phyloP scores from a whole-genome alignment of 2,113 vertebrate species.

The Corynorhinus townsendii region DNA sequence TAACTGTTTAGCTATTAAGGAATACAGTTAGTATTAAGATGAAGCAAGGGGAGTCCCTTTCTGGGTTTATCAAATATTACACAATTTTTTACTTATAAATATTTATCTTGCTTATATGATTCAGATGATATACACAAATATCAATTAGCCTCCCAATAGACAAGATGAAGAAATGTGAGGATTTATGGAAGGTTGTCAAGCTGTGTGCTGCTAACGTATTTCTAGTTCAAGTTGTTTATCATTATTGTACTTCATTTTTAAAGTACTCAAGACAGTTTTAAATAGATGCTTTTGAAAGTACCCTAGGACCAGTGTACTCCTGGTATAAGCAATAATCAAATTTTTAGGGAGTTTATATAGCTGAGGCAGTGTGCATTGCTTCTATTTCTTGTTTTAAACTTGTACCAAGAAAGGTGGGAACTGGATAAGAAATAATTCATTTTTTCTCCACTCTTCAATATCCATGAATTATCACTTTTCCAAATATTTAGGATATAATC shows the following conservation, averaged over 20 bases:
- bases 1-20: not conserved
- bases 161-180: not conserved
- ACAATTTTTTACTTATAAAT: slow-evolving; percentile 14
- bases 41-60: not conserved
- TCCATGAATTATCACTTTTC: not conserved
- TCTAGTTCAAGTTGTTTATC: slow-evolving; percentile 54
- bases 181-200: slow-evolving; percentile 30
- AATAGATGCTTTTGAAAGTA: slow-evolving; percentile 33
- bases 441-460: not conserved
- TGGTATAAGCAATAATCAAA: slow-evolving; percentile 25
- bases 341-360: not conserved
- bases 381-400: slow-evolving; percentile 28
- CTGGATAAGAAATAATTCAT: slow-evolving; percentile 4
- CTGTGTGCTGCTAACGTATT: slow-evolving; percentile 7
- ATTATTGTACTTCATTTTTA: slow-evolving; percentile 56
- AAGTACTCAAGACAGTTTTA: slow-evolving; percentile 30
- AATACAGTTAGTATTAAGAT: not conserved
- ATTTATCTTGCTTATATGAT: slow-evolving; percentile 45
- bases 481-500: slow-evolving; percentile 24
- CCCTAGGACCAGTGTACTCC: not conserved
- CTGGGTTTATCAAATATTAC: slow-evolving; percentile 18
- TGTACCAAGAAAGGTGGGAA: not conserved
- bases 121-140: slow-evolving; percentile 14
- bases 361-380: not conserved
- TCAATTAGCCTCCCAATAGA: slow-evolving; percentile 36